Base-by-base conservation (phyloP, 1,140 invertebrate genomes). In the Metaphire vulgaris region DNA sequence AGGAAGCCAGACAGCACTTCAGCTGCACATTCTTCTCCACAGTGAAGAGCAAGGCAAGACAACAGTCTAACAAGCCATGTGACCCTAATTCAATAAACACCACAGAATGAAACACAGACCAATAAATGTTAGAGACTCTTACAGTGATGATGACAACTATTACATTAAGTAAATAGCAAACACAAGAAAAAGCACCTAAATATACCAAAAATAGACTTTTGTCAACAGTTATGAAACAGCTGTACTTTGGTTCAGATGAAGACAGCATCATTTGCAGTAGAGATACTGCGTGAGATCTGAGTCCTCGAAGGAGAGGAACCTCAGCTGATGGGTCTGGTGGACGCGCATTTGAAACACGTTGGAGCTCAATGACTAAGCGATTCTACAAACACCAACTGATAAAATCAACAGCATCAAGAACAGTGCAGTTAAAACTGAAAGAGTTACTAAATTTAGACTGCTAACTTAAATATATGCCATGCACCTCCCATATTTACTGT, bases 31-130 rank as follows among this genome's bases (percentile, higher is more conserved):
- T 73, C 70, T 21, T 82, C 79, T 64, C 79, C 79, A 2, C 80
- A 78, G 72, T 81, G 76, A 30, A 81, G 67, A 31, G 80, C 80
- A 16, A 82, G 56, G 26, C 77, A 71, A 34, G 76, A 77, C 16
- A 82, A 32, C 1, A 82, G 74, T 21, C 76, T 79, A 30, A 78
- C 75, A 31, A 81, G 66, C 80, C 80, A 81, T 15, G 76, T 78
- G 32, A 65, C 82, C 80, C 66, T 83, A 33, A 12, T 78, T 74
- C 12, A 84, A 76, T 2, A 84, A n/a, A n/a, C n/a, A n/a, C n/a
- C n/a, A n/a, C n/a, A n/a, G n/a, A n/a, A n/a, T n/a, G n/a, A n/a
- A n/a, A n/a, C n/a, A n/a, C n/a, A n/a, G n/a, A n/a, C n/a, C n/a
- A n/a, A n/a, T n/a, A n/a, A n/a, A n/a, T n/a, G n/a, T n/a, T n/a